These are phyloP conservation scores for Laticauda colubrina DNA, from an alignment of 2,113 vertebrate species.

Conservation along the genomic window DNA sequence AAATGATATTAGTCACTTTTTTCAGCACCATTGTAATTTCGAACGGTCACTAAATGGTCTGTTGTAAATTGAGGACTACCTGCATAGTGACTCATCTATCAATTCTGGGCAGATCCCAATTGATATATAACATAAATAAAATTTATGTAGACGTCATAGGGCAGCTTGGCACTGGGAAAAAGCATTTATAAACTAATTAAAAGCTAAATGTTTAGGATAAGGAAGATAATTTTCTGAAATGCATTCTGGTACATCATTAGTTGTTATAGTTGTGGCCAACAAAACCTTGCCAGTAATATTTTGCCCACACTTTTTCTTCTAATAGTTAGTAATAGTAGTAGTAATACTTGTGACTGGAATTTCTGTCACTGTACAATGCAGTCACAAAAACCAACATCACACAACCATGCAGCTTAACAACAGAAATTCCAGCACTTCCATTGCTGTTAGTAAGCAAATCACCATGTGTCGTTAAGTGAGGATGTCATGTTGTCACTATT, in stretches of 20 bases:
- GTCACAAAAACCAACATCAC: background rate
- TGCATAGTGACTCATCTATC: background rate
- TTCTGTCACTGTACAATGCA: background rate
- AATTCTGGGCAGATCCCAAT: background rate
- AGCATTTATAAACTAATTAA: background rate
- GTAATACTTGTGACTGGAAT: background rate
- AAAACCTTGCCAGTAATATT: background rate
- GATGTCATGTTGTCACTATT: background rate
- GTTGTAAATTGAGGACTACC: no score
- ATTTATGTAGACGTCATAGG: background rate
- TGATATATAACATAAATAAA: background rate
- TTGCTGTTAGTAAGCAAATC: background rate
- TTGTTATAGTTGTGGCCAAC: background rate
- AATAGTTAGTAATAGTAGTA: background rate
- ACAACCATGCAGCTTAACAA: background rate
- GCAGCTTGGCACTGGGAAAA: background rate
- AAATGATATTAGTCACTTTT: no score
- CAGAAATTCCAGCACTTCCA: background rate
- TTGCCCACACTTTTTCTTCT: background rate
- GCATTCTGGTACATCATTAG: background rate
- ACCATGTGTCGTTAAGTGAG: background rate
- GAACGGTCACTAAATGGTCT: no score
- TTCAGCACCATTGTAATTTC: no score
- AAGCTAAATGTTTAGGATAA: background rate
- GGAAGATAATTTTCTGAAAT: background rate